Base-by-base conservation (phyloP, 2,797 vertebrate genomes). In the Halcyon leucocephala region DNA sequence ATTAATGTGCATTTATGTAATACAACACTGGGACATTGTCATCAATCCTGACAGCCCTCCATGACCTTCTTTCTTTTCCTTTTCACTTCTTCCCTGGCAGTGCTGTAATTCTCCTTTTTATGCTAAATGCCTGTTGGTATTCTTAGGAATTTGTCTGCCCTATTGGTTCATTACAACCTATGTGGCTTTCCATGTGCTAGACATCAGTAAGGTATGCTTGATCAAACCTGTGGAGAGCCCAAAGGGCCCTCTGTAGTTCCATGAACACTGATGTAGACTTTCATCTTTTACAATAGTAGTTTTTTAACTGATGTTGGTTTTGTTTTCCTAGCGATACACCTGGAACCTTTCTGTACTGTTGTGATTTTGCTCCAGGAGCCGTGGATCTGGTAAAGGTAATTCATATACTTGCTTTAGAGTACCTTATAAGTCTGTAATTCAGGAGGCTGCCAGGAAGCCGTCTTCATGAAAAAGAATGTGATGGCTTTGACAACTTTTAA, bases 281-380 rank as follows among this genome's bases (percentile, higher is more conserved):
- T 97, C 14, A 94, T 97, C 92, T 92, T 94, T 83, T 69, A 73
- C 77, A 80, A 73, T 92, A 92, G 82, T 84, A 91, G 65, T 87
- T 94, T 93, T 80, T 77, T 58, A 89, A 95, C 86, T 95, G 88
- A 77, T 81, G 48, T 86, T 96, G 83, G 61, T 96, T 96, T 92
- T 87, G 57, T 97, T 97, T 97, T 96, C 85, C 69, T 96, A 98
- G 97, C 79, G 93, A 92, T 94, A 80, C 81, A 85, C 97, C 97
- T 58, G 96, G 97, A 69, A 96, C 98, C 42, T 99, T 99, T 97
- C 95, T 99, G 10, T 99, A 99, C 97, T 99, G 99, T 94, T 99
- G 99, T 98, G 99, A 99, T 98, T 99, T 99, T 97, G 99, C 99
- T 77, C 95, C 98, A 71, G 96, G 91, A 97, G 99, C 99, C 51